Percentiles rank a stretch among this genome's conserved stretches.
Conservation (phyloP, 2,113 vertebrate species). For the Prunella fulvescens region DNA sequence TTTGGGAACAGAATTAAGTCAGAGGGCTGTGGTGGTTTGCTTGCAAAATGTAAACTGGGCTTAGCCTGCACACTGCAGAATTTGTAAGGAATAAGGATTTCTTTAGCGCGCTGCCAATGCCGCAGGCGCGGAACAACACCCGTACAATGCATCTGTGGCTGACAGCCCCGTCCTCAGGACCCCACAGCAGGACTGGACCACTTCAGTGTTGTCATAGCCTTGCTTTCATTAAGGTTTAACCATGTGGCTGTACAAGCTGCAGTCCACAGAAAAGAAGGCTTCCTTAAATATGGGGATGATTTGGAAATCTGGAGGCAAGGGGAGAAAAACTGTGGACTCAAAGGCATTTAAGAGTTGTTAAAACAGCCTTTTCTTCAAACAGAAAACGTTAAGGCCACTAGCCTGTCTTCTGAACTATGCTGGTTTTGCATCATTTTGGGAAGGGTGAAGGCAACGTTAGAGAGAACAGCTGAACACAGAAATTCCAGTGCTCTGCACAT, state of each 20-base stretch:
- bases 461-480: not conserved
- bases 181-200: not conserved
- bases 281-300: not conserved
- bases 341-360: not conserved
- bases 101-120: not conserved
- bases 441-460: constrained; percentile 36
- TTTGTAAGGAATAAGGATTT: not conserved
- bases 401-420: constrained; percentile 21
- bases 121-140: not conserved
- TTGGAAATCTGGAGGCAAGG: not conserved
- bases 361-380: not conserved
- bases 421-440: constrained; percentile 43
- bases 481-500: not conserved
- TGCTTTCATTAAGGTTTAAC: not conserved
- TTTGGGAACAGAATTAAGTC: not conserved
- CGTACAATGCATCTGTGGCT: not conserved
- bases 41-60: not conserved
- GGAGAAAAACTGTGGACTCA: not conserved
- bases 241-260: not conserved
- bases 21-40: not conserved
- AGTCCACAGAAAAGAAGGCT: not conserved
- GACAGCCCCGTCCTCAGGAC: not conserved
- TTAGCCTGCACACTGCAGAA: not conserved
- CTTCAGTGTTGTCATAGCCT: not conserved
- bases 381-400: not conserved